phyloP scores from a whole-genome alignment of 2,113 vertebrate genomes.

The Oxyruncus cristatus region DNA sequence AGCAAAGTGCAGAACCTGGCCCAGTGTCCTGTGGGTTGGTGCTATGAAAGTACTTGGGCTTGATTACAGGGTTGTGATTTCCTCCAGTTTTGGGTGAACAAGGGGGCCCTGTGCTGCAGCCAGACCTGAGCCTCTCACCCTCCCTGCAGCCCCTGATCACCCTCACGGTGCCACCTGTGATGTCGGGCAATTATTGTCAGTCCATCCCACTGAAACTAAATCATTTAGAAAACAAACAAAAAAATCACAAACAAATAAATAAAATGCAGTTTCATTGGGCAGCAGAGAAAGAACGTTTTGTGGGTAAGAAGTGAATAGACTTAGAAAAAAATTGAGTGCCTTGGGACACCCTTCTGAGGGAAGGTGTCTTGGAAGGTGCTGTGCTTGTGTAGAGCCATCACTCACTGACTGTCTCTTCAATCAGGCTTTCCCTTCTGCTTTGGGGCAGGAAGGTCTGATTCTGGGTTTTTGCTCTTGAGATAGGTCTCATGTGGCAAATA shows the following conservation, averaged over 20 bases:
- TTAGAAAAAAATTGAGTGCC: background rate
- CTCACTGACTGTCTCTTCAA: background rate
- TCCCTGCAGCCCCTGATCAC: fast-evolving
- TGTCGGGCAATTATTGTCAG: fast-evolving
- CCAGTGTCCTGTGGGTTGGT: background rate
- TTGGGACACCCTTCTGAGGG: background rate
- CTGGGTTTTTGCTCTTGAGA: background rate
- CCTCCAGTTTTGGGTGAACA: background rate
- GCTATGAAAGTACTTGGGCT: background rate
- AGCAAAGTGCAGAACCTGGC: fast-evolving
- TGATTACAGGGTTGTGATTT: background rate
- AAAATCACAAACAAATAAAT: background rate
- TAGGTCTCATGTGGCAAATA: fast-evolving
- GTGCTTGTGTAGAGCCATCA: background rate
- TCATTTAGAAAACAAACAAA: background rate
- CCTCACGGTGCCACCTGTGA: fast-evolving
- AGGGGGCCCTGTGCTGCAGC: background rate
- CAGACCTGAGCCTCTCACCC: background rate
- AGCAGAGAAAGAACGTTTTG: background rate
- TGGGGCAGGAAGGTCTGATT: background rate
- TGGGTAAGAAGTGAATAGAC: background rate
- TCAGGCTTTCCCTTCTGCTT: background rate
- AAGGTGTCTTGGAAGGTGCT: background rate
- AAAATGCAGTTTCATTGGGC: background rate
- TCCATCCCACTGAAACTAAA: background rate